A percentile compares a stretch with the other conserved stretches of the same genome.
These are phyloP conservation scores for Cryptocephalus moraei DNA, from an alignment of 2,888 invertebrate genomes.

Conservation along the genomic window DNA sequence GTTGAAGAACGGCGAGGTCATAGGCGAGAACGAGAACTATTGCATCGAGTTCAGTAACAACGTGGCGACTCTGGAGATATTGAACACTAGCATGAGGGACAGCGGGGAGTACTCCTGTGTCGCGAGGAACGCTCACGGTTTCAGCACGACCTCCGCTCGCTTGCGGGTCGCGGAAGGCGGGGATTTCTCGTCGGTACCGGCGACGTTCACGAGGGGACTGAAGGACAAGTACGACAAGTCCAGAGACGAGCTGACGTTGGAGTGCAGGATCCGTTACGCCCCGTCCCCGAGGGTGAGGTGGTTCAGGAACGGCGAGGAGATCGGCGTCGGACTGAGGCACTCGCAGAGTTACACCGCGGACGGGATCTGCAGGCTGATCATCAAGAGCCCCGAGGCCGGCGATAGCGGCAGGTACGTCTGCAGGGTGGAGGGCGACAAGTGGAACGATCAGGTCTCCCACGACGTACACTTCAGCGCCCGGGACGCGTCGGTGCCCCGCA, in stretches of 20 bases:
- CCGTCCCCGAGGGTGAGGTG: conserved; percentile 65
- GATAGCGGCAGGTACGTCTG: conserved; percentile 71
- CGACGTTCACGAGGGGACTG: conserved; percentile 62
- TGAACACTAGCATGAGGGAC: conserved; percentile 55
- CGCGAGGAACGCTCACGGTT: conserved; percentile 66
- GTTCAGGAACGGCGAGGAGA: conserved; percentile 58
- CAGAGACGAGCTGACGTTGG: conserved; percentile 64
- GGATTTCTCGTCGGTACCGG: conserved; percentile 57
- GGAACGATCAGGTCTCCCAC: conserved; percentile 66
- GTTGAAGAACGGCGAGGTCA: conserved; percentile 56
- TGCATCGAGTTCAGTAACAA: conserved; percentile 45
- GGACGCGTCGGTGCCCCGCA: conserved; percentile 34
- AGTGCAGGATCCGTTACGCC: conserved; percentile 68
- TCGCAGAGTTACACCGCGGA: conserved; percentile 59
- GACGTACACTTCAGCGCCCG: conserved; percentile 51
- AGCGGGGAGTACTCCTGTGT: conserved; percentile 72
- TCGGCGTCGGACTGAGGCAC: conserved; percentile 48
- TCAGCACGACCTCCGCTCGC: conserved; percentile 57
- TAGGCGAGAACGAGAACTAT: conserved; percentile 16
- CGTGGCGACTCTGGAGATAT: conserved; percentile 63
- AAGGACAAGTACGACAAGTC: conserved; percentile 61
- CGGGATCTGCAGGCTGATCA: conserved; percentile 61
- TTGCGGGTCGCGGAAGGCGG: conserved; percentile 59
- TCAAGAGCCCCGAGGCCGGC: conserved; percentile 52
- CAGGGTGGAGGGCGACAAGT: conserved; percentile 60